Evolutionary conservation across 2,113 vertebrate genomes (phyloP).

Genomic region (Trinectes maculatus): DNA sequence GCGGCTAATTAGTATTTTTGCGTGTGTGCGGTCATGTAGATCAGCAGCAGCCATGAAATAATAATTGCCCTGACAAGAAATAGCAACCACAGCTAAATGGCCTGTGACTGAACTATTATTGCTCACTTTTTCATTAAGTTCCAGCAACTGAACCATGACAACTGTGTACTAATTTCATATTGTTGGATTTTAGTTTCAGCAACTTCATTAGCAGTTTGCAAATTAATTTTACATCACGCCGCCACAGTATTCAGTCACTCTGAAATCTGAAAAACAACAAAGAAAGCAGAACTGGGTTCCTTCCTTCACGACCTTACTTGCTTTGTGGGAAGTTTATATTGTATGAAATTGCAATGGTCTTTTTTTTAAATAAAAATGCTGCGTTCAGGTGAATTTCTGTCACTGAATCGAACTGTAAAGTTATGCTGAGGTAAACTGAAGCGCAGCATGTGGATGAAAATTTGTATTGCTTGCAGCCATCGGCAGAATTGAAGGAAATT

Average conservation of each 20-base stretch:
- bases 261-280: neutral
- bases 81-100: neutral
- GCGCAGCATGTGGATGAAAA: constrained; percentile 35
- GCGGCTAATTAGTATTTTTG: constrained; percentile 11
- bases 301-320: neutral
- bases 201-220: no score
- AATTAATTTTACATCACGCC: no score
- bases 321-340: constrained; percentile 5
- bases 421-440: constrained; percentile 59
- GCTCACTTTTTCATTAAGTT: constrained; percentile 9
- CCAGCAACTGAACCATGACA: constrained; percentile 26
- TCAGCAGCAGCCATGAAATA: constrained; percentile 14
- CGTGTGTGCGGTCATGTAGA: constrained; percentile 12
- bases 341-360: constrained; percentile 26
- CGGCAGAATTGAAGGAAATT: constrained; percentile 45
- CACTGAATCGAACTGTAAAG: constrained; percentile 24
- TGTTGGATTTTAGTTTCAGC: neutral
- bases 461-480: constrained; percentile 48
- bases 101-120: constrained; percentile 12
- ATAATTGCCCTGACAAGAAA: constrained; percentile 20
- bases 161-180: neutral
- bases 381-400: constrained; percentile 18
- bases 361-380: constrained; percentile 48
- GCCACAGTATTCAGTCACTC: neutral
- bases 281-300: neutral